phyloP scores from a whole-genome alignment of 2,797 vertebrate genomes.

The Trichosurus vulpecula region DNA sequence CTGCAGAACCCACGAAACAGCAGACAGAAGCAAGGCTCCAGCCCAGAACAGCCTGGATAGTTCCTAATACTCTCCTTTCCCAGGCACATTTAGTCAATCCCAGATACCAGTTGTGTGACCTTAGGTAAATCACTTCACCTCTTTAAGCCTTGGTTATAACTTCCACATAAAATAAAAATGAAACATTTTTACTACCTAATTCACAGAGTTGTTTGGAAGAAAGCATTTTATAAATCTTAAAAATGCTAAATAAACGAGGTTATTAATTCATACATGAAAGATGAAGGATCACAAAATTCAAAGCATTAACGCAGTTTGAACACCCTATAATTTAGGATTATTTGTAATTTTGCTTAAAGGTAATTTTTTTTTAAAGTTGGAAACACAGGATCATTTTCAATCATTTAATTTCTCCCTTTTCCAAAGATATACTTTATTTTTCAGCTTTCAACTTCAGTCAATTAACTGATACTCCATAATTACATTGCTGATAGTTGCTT shows the following conservation, averaged over 20 bases:
- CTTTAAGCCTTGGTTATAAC: neutral
- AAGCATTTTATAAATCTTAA: neutral
- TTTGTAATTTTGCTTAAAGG: neutral
- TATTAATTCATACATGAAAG: neutral
- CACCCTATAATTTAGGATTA: neutral
- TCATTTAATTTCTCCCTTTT: neutral
- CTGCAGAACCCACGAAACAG: no score
- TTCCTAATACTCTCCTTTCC: no score
- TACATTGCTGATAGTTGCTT: slow-evolving; percentile 19
- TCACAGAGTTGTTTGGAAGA: neutral
- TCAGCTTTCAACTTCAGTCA: slow-evolving; percentile 17
- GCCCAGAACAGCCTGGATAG: no score
- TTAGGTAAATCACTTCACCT: neutral
- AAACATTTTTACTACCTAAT: neutral
- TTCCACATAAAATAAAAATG: neutral
- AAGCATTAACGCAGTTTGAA: neutral
- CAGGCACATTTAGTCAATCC: neutral
- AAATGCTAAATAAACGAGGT: neutral
- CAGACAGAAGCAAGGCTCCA: no score
- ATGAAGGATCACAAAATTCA: neutral
- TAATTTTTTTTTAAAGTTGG: neutral
- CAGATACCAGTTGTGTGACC: neutral
- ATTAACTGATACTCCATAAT: slow-evolving; percentile 48
- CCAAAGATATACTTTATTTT: neutral
- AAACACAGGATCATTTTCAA: neutral